These are phyloP conservation scores for Catocala fraxini DNA, from an alignment of 2,888 invertebrate genomes.

Conservation along the genomic window DNA sequence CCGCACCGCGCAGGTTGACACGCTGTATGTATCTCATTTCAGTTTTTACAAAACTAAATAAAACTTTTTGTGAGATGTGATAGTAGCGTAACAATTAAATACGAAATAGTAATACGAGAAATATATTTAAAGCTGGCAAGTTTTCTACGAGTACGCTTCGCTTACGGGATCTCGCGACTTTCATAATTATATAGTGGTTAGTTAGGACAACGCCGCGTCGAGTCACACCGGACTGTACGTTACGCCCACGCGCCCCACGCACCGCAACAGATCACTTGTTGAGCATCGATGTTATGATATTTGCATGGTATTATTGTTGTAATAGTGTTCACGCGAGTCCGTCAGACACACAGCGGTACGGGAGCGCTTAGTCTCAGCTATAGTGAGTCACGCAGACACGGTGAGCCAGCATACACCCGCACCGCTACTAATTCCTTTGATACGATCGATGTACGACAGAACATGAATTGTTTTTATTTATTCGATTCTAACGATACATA, in stretches of 20 bases:
- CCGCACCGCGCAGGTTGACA: conserved; percentile 1
- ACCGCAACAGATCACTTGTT: not conserved
- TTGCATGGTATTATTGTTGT: conserved; percentile 4
- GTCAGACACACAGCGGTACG: not conserved
- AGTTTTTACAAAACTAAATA: conserved; percentile 51
- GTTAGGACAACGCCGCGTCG: not conserved
- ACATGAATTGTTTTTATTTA: conserved; percentile 35
- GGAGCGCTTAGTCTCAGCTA: not conserved
- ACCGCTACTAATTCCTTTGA: conserved; percentile 35
- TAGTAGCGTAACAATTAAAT: conserved; percentile 70
- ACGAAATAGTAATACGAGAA: conserved; percentile 54
- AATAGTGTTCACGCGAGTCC: not conserved
- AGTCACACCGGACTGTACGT: no score
- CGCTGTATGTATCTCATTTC: conserved; percentile 41
- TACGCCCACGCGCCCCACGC: no score
- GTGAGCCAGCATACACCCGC: not conserved
- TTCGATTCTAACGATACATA: conserved; percentile 40
- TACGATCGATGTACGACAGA: conserved; percentile 30
- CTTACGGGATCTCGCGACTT: conserved; percentile 49
- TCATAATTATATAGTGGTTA: conserved; percentile 10
- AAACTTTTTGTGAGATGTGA: conserved; percentile 72
- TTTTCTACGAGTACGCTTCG: conserved; percentile 68
- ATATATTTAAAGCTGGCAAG: conserved; percentile 55
- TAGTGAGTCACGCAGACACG: not conserved
- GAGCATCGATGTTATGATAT: conserved; percentile 3